Evolutionary conservation across 2,888 invertebrate genomes (phyloP), one percentile per base, ranked within the genome.

Genomic region (Eulithis testata): DNA sequence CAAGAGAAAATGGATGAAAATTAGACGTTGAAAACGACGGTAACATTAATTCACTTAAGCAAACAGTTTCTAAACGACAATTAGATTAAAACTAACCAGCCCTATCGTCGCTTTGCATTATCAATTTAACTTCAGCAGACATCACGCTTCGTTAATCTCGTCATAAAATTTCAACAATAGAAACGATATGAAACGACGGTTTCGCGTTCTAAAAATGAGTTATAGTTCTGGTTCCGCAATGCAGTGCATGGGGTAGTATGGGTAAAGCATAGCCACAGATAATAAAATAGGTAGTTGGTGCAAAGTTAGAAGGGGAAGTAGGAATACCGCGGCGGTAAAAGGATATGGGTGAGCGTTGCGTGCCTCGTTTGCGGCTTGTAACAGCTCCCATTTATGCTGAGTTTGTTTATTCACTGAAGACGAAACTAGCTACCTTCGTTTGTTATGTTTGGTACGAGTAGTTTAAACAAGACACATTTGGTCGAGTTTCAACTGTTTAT

Each of bases 191-290:
- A 87, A 83, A 79, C 81, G 81, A 84, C 81, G 82, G 84, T 86
- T 87, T 84, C 83, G 86, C 85, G 80, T 88, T 87, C 86, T 87
- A 89, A 90, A 89, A 88, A 85, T 91, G 90, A 91, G 84, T 86
- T 91, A 91, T 91, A 83, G 88, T 83, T 80, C 81, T 82, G 76
- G 86, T 87, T 87, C 90, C 90, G 92, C 92, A 92, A 85, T 92
- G 92, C 92, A 91, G 91, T 90, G 87, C 88, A 90, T 88, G 87
- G 90, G 88, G 88, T 86, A 81, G 84, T 76, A 75, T 63, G 67
- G 67, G 36, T 67, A 58, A 63, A 67, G 67, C 57, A 67, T 54
- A 64, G 60, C 53, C 66, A 60, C 57, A 58, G 67, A 44, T 21
- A 43, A 47, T 45, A 50, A 31, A n/a, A 31, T 52, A 63, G 60